Conservation (phyloP, 2,113 vertebrate genomes). For the Zosterops pallidus region DNA sequence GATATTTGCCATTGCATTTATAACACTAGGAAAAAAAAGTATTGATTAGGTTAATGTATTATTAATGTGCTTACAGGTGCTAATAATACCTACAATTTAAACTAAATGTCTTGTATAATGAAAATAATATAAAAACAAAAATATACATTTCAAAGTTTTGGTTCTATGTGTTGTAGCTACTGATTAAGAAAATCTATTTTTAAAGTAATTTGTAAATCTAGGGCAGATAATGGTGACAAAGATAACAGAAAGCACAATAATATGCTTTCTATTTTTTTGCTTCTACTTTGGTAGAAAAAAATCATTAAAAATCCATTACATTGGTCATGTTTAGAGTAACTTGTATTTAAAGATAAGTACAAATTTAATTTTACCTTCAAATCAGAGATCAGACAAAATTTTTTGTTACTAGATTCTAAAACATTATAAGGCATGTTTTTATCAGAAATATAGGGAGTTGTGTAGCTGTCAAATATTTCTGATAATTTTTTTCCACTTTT, state of each 20-base stretch:
- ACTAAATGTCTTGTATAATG: background rate
- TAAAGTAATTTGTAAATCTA: background rate
- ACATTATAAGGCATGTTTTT: background rate
- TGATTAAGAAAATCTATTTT: background rate
- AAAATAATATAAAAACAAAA: background rate
- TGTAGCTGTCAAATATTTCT: background rate
- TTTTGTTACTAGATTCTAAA: background rate
- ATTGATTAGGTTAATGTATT: background rate
- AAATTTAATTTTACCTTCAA: background rate
- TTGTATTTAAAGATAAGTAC: background rate
- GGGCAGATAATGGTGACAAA: background rate
- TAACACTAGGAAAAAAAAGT: background rate
- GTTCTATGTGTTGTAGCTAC: background rate
- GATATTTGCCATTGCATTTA: no score
- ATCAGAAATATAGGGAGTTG: accelerated
- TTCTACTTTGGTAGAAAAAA: background rate
- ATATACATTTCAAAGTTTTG: background rate
- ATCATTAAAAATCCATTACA: background rate
- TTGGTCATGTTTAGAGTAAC: accelerated
- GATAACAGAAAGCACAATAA: background rate
- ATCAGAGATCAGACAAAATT: accelerated
- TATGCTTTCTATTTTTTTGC: background rate
- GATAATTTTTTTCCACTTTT: background rate
- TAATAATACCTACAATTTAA: background rate
- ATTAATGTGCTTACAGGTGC: background rate